Conservation (phyloP, 1,140 invertebrate genomes). For the Hyles euphorbiae region DNA sequence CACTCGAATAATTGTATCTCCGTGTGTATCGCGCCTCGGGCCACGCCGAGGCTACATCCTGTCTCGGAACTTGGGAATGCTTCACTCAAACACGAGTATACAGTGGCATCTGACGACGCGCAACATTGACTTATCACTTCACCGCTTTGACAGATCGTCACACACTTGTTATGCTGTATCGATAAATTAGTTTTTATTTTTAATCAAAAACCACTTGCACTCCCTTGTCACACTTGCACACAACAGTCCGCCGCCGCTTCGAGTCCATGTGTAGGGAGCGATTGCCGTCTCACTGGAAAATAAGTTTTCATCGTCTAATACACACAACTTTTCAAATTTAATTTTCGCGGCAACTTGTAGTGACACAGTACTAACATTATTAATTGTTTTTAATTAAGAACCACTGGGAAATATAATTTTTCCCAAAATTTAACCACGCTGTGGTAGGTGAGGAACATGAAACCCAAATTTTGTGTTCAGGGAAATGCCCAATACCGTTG, state of each 20-base stretch:
- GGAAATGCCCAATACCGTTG: constrained; percentile 76
- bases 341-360: constrained; percentile 31
- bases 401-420: constrained; percentile 25
- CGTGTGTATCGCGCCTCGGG: not conserved
- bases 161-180: constrained; percentile 11
- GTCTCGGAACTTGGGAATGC: constrained; percentile 25
- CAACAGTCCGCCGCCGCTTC: not conserved
- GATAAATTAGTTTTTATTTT: not conserved
- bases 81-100: constrained; percentile 42
- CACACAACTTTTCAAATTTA: constrained; percentile 35
- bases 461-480: constrained; percentile 74
- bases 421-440: constrained; percentile 37
- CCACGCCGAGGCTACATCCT: constrained; percentile 48
- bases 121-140: constrained; percentile 47
- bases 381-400: constrained; percentile 20
- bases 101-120: constrained; percentile 36
- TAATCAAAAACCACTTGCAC: constrained; percentile 12
- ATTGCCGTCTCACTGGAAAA: constrained; percentile 26
- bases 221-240: not conserved
- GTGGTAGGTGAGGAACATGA: constrained; percentile 60
- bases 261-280: constrained; percentile 14
- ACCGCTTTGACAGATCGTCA: constrained; percentile 54
- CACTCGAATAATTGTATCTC: not conserved
- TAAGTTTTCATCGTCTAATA: constrained; percentile 41
- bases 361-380: constrained; percentile 6